phyloP scores from a whole-genome alignment of 2,797 vertebrate genomes.

The Gadopsis marmoratus region DNA sequence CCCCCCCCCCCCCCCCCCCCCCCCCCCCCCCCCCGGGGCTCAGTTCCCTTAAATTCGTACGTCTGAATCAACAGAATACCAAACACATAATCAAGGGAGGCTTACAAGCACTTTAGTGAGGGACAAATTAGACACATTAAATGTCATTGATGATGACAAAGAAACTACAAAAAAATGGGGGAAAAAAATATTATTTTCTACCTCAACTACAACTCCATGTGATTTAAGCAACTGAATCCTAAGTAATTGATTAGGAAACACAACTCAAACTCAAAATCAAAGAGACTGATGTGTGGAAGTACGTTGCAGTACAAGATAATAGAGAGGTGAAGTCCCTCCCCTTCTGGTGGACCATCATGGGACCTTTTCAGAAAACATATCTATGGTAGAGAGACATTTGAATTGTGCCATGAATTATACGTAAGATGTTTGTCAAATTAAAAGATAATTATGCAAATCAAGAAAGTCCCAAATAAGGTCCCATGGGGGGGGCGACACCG shows the following conservation, averaged over 20 bases:
- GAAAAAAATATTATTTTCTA: constrained; percentile 7
- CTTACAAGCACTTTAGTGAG: constrained; percentile 41
- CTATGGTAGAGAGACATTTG: no score
- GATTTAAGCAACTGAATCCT: constrained; percentile 12
- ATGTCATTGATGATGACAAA: constrained; percentile 33
- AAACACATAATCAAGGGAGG: constrained; percentile 67
- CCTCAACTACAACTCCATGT: background rate
- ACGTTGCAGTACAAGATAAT: constrained; percentile 28
- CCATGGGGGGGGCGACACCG: no score
- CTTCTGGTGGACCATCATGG: no score
- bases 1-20: no score
- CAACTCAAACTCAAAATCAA: no score
- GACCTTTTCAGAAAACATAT: no score
- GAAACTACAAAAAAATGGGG: background rate
- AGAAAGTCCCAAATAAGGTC: no score
- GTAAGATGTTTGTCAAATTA: no score
- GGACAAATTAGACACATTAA: constrained; percentile 47
- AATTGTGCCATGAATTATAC: no score
- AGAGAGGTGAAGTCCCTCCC: no score
- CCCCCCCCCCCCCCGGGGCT: constrained; percentile 12
- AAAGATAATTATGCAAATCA: no score
- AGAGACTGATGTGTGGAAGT: constrained; percentile 16
- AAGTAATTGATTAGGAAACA: constrained; percentile 22
- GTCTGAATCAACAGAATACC: constrained; percentile 78
- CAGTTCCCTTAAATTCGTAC: constrained; percentile 81